Evolutionary conservation across 2,888 invertebrate genomes (phyloP), one percentile per base, ranked within the genome.

Genomic region (Apotomis betuletana): DNA sequence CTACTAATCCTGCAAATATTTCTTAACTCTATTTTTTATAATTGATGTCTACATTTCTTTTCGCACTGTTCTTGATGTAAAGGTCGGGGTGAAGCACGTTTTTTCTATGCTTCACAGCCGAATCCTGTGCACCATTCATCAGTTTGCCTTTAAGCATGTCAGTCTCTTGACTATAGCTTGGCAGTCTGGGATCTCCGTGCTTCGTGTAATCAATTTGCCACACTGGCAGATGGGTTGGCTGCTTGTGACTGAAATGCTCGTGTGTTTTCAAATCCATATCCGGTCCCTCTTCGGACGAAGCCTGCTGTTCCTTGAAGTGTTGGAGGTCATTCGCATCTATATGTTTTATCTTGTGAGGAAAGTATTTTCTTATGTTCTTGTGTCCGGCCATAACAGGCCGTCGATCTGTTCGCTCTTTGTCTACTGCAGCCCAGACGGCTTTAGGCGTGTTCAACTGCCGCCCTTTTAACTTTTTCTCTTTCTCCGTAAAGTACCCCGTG

Each of bases 191-290:
- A 6, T 90, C 89, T 0, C 90, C 91, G 67, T 91, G 92, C 75
- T 90, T 91, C 82, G 83, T 85, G 76, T 92, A 92, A 75, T 92
- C 92, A 68, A 92, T 91, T 67, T 90, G 79, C 92, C 92, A 92
- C 0, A 89, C 85, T 0, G 91, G 86, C 0, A 86, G 80, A 15
- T 89, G 83, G 0, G 77, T 79, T 0, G 85, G 81, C 5, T 88
- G 85, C 58, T 85, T 84, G 67, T 84, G 89, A 5, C 79, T 75
- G 54, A 84, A 79, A 41, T 82, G 84, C 15, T 81, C 81, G n/a
- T 81, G 82, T 27, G 80, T 81, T 10, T 79, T 79, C n/a, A 78
- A 41, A 1, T 80, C 78, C 61, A 80, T 76, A 12, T 87, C 87
- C 0, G 88, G 86, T 0, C 78, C 72, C 69, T 92, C 92, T 0